Base-by-base conservation (phyloP, 2,797 vertebrate species). In the Tragopan temminckii region DNA sequence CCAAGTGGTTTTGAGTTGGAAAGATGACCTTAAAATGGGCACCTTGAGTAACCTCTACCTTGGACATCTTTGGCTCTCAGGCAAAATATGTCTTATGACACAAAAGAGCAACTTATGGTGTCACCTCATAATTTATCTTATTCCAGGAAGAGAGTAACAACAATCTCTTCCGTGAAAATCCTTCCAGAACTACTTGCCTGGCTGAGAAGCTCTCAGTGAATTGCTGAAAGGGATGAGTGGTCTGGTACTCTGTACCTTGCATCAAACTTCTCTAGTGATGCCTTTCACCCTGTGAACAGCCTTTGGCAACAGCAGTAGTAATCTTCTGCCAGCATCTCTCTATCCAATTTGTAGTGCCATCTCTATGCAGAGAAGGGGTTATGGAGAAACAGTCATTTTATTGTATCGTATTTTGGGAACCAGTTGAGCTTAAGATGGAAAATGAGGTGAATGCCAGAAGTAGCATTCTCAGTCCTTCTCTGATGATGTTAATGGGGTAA, bases 1-100 rank as follows among this genome's bases (percentile, higher is more conserved):
- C 27, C 97, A 97, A 97, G 91, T 97, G 97, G 92, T 61, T 83
- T 96, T 88, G 42, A 70, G 93, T 97, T 96, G 95, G 92, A 97
- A 97, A 94, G 79, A 90, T 96, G 94, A 97, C 92, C 89, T 96
- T 96, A 96, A 95, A 74, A 71, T 55, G 77, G 79, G 84, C 79
- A 97, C 97, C 96, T 97, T 9, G 14, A 45, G 62, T 96, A 96
- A 97, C 89, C 95, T 96, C 81, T 55, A 23, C 55, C 68, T 86
- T 52, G 45, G 67, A 25, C 74, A 92, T 14, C 71, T 80, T 91
- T 85, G 76, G 50, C 79, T 83, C n/a, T 72, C 63, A 57, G 57
- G 71, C 48, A 43, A 53, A 57, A 94, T 19, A 21, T 94, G 72
- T 33, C 31, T 27, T 70, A 31, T 35, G 78, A 87, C 48, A 84